Conservation (phyloP, 2,888 invertebrate genomes). For the Xiphydria camelus region DNA sequence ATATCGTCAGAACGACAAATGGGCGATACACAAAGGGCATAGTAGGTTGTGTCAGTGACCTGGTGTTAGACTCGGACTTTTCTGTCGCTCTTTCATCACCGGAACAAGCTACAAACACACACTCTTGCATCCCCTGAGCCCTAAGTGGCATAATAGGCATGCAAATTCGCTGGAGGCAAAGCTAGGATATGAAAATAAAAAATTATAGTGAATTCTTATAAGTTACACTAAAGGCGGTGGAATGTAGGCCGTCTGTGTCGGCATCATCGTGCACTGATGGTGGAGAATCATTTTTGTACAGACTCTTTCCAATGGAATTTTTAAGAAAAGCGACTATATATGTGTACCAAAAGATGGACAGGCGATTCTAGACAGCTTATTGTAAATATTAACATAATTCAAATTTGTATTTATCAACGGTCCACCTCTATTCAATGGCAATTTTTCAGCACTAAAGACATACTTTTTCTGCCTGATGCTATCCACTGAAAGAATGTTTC, state of each 20-base stretch:
- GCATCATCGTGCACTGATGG: background rate
- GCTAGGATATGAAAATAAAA: constrained; percentile 28
- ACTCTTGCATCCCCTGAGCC: constrained; percentile 54
- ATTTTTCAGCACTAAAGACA: too few species aligned
- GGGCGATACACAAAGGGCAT: constrained; percentile 76
- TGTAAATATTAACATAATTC: constrained; percentile 33
- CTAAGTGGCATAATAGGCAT: background rate
- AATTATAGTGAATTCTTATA: background rate
- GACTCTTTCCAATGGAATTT: constrained; percentile 20
- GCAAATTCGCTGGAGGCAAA: constrained; percentile 19
- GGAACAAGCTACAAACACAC: constrained; percentile 67
- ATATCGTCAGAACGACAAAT: constrained; percentile 71
- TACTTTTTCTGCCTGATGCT: too few species aligned
- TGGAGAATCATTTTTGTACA: constrained; percentile 32
- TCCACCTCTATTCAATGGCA: too few species aligned
- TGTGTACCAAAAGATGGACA: constrained; percentile 10
- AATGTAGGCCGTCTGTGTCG: background rate
- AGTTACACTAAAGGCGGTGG: background rate
- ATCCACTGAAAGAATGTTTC: too few species aligned
- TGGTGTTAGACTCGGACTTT: constrained; percentile 79
- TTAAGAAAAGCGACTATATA: constrained; percentile 1
- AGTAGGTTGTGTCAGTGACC: constrained; percentile 81
- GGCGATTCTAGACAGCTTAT: constrained; percentile 25
- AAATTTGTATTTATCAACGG: too few species aligned
- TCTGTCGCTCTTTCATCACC: constrained; percentile 72